Evolutionary conservation across 1,140 invertebrate genomes (phyloP).

Genomic region (Scaptodrosophila lebanonensis): DNA sequence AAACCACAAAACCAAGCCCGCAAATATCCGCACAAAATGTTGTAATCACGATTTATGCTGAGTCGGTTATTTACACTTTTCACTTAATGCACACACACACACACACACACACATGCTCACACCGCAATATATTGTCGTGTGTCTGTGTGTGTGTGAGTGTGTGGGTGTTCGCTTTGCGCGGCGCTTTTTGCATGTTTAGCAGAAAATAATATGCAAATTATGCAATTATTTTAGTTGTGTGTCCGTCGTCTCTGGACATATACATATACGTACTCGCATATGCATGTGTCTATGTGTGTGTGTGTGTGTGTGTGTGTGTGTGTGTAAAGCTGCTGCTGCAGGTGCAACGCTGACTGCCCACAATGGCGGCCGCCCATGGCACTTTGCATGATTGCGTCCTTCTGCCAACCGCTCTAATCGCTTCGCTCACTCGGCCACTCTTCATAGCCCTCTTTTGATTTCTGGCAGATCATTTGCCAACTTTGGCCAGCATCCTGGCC

Average conservation of each 20-base stretch:
- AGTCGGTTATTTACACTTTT: conserved; percentile 74
- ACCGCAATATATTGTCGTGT: neutral
- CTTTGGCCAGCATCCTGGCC: conserved; percentile 33
- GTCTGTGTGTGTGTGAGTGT: conserved; percentile 38
- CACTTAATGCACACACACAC: conserved; percentile 66
- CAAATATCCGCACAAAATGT: conserved; percentile 73
- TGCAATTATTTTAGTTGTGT: conserved; percentile 70
- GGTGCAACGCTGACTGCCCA: conserved; percentile 38
- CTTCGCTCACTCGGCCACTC: conserved; percentile 38
- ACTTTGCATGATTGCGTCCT: conserved; percentile 69
- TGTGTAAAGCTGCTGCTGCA: conserved; percentile 44
- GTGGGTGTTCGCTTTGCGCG: conserved; percentile 66
- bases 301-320: conserved; percentile 2
- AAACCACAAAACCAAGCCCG: conserved; percentile 71
- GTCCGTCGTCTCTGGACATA: no score
- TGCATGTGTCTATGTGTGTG: conserved; percentile 9
- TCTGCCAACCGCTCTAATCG: conserved; percentile 62
- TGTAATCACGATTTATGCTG: conserved; percentile 75
- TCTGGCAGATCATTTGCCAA: conserved; percentile 72
- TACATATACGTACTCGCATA: neutral
- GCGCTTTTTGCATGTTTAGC: conserved; percentile 72
- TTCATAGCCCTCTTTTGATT: conserved; percentile 57
- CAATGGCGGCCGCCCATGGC: conserved; percentile 36
- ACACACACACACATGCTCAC: conserved; percentile 2
- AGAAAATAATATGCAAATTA: conserved; percentile 75